Conservation (phyloP, 2,888 invertebrate species). For the Agriopis leucophaearia region DNA sequence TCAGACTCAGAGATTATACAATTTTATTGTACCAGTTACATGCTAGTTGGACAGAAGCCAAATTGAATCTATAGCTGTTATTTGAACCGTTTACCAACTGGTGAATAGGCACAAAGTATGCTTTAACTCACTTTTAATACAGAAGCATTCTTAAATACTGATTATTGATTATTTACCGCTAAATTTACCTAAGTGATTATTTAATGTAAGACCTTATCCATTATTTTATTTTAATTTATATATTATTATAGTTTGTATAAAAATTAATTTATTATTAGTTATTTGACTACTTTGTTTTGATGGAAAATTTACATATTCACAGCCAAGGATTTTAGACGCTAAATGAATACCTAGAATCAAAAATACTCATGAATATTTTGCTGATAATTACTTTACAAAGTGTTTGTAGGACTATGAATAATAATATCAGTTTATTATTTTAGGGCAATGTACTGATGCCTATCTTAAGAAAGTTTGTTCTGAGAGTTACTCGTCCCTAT, state of each 20-base stretch:
- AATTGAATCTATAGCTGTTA: constrained; percentile 19
- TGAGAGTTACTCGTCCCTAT: constrained; percentile 21
- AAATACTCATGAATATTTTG: constrained; percentile 17
- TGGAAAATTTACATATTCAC: constrained; percentile 2
- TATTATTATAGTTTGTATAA: no score
- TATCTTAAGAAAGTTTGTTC: constrained; percentile 21
- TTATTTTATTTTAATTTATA: no score
- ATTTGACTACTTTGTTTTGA: not conserved
- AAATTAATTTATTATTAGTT: not conserved
- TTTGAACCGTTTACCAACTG: constrained; percentile 13
- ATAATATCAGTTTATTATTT: constrained; percentile 22
- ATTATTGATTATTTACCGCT: no score
- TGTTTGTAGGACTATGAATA: constrained; percentile 16
- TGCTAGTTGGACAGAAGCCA: constrained; percentile 22
- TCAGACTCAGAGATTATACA: constrained; percentile 24
- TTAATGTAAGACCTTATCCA: no score
- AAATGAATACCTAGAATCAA: constrained; percentile 1
- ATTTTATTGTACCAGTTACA: constrained; percentile 28
- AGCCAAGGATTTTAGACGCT: not conserved
- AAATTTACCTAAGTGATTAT: no score
- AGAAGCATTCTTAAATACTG: not conserved
- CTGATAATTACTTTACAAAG: constrained; percentile 7
- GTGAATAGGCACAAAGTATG: not conserved
- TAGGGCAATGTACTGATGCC: constrained; percentile 8
- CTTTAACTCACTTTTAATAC: not conserved